phyloP scores from a whole-genome alignment of 2,888 invertebrate genomes.

The Eremobia ochroleuca region DNA sequence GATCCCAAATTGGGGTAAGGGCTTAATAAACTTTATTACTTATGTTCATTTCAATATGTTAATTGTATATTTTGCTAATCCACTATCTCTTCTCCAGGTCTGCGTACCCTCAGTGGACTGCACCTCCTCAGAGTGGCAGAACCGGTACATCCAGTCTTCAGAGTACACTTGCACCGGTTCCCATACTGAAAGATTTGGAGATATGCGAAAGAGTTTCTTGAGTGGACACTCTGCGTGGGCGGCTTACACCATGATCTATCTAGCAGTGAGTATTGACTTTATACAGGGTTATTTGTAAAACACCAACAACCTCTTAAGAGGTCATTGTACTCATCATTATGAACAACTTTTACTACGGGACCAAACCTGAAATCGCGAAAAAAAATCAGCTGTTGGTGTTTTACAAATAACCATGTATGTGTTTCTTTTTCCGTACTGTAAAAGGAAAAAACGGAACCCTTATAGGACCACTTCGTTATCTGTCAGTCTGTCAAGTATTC shows the following conservation, averaged over 20 bases:
- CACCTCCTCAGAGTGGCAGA: constrained; percentile 87
- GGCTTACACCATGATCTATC: constrained; percentile 95
- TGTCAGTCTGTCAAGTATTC: no score
- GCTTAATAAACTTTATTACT: no score
- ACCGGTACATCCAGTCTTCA: constrained; percentile 92
- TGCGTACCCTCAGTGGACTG: constrained; percentile 96
- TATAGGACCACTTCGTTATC: neutral
- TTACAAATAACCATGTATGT: no score
- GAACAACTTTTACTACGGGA: no score
- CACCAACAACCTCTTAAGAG: no score
- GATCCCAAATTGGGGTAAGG: no score
- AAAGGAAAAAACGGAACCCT: neutral
- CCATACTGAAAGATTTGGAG: constrained; percentile 89
- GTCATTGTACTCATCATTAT: no score
- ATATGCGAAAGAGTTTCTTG: constrained; percentile 96
- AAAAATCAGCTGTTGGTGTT: no score
- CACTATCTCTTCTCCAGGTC: constrained; percentile 86
- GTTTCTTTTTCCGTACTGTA: neutral
- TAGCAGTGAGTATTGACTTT: constrained; percentile 93
- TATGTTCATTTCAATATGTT: neutral
- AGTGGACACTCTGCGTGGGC: constrained; percentile 97
- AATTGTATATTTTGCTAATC: neutral
- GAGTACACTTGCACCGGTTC: constrained; percentile 92
- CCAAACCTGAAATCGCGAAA: no score
- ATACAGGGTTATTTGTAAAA: no score